A percentile compares a stretch with the other conserved stretches of the same genome.
phyloP scores from a whole-genome alignment of 2,113 vertebrate species.

The Perognathus longimembris region DNA sequence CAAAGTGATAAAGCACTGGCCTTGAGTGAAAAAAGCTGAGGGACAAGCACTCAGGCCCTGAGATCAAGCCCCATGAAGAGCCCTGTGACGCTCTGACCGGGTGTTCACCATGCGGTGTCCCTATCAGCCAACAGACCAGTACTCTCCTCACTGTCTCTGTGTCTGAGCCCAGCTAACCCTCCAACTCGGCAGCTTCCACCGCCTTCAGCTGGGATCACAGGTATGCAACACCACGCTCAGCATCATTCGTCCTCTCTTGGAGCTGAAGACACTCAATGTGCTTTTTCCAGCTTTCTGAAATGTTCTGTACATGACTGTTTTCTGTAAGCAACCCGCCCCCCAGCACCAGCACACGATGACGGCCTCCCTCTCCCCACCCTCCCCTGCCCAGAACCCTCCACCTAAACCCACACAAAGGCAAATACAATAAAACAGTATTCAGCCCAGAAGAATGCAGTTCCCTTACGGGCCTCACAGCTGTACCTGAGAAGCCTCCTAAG shows the following conservation, averaged over 20 bases:
- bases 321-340: fast-evolving
- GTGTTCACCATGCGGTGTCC: no score
- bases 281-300: neutral
- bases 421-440: no score
- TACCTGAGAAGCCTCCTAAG: no score
- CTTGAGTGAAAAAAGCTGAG: no score
- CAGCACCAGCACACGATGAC: neutral
- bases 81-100: neutral
- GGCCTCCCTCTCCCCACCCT: no score
- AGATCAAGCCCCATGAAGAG: neutral
- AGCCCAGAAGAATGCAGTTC: neutral
- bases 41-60: no score
- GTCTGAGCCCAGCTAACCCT: no score
- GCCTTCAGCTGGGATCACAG: no score
- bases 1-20: no score
- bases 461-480: fast-evolving
- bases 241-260: neutral
- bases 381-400: neutral
- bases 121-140: no score
- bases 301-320: neutral
- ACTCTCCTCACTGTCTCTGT: no score
- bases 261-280: neutral
- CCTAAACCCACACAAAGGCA: fast-evolving
- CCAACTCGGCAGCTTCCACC: no score
- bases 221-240: neutral